These are phyloP conservation scores for Nothura maculosa DNA, from an alignment of 2,797 vertebrate genomes.

Conservation along the genomic window DNA sequence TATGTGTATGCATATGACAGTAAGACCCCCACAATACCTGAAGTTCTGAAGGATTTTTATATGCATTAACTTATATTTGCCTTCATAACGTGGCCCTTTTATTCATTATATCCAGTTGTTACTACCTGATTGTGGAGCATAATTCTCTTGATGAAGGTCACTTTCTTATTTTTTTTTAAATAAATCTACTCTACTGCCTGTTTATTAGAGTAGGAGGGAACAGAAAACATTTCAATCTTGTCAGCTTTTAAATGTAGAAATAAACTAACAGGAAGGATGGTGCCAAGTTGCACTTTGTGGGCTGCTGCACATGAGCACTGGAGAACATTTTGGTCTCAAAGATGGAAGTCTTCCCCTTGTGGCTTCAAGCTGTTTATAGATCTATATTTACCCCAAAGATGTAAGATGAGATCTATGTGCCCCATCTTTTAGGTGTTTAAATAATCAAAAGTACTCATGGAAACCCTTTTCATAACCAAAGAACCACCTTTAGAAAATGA, in stretches of 20 bases:
- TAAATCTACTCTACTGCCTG: slow-evolving; percentile 18
- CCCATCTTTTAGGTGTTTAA: neutral
- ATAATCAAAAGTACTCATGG: neutral
- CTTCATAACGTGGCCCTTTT: neutral
- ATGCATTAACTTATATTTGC: rapidly evolving
- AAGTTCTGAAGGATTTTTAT: neutral
- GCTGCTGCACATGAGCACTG: neutral
- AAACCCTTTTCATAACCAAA: neutral
- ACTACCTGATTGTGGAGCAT: neutral
- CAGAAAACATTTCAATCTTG: neutral
- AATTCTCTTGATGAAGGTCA: slow-evolving; percentile 26
- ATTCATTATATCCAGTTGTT: neutral
- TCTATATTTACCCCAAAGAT: neutral
- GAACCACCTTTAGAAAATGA: neutral
- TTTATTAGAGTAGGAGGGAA: slow-evolving; percentile 34
- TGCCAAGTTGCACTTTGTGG: neutral
- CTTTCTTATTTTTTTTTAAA: neutral
- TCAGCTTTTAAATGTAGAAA: slow-evolving; percentile 54
- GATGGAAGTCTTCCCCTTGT: neutral
- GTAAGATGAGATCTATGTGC: neutral
- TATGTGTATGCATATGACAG: neutral
- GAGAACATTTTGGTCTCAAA: neutral
- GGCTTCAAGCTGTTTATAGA: neutral
- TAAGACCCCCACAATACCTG: neutral
- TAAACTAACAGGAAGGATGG: slow-evolving; percentile 28